Evolutionary conservation across 1,140 invertebrate species (phyloP).

Genomic region (Drepana arcuata): DNA sequence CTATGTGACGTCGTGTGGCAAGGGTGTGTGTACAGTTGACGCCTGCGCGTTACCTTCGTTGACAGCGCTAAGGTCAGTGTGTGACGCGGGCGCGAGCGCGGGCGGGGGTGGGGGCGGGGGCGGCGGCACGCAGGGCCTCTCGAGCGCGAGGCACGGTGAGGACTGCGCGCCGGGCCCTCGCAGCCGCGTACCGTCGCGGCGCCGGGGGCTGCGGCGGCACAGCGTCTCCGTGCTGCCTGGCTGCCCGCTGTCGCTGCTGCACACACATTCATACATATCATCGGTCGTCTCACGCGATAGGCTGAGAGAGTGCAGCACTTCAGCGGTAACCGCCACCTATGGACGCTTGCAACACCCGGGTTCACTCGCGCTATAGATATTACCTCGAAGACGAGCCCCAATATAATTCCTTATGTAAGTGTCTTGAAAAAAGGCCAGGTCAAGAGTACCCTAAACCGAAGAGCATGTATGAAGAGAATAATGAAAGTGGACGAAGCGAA

Average conservation of each 20-base stretch:
- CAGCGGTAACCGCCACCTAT: too few species aligned
- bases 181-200: conserved; percentile 26
- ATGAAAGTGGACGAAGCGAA: too few species aligned
- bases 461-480: too few species aligned
- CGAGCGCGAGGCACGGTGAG: conserved; percentile 19
- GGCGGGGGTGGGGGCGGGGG: conserved; percentile 22
- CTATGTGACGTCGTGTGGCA: not conserved
- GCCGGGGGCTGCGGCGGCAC: conserved; percentile 18
- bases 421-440: too few species aligned
- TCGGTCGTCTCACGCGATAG: too few species aligned
- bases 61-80: conserved; percentile 62
- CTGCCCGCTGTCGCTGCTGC: conserved; percentile 45
- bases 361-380: too few species aligned
- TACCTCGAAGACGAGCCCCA: too few species aligned
- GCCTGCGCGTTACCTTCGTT: conserved; percentile 52
- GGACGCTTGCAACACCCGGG: too few species aligned
- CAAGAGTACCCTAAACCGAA: too few species aligned
- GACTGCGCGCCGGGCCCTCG: conserved; percentile 19
- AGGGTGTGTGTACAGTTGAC: conserved; percentile 40
- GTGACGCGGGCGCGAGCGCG: conserved; percentile 8
- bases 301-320: too few species aligned
- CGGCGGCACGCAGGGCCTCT: conserved; percentile 18
- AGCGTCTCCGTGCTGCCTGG: conserved; percentile 28
- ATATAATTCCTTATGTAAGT: too few species aligned
- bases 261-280: too few species aligned